Conservation (phyloP, 2,113 vertebrate species). For the Hippolais icterina region DNA sequence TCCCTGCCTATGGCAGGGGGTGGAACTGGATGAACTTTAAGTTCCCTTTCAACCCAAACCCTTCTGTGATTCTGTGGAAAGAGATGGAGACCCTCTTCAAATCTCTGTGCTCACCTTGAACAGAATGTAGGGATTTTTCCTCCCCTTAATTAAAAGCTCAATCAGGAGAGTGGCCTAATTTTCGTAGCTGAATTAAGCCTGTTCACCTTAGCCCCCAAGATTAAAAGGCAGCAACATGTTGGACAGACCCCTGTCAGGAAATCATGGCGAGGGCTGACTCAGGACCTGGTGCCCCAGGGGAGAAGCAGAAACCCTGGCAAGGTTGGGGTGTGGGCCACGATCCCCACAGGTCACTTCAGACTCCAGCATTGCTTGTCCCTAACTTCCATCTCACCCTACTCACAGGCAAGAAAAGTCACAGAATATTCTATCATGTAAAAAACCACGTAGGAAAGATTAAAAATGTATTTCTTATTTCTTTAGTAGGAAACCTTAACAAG, state of each 20-base stretch:
- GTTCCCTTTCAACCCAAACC: background rate
- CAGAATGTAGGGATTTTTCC: background rate
- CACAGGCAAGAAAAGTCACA: background rate
- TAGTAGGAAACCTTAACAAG: background rate
- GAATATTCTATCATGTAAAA: background rate
- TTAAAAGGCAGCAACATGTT: background rate
- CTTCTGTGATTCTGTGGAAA: background rate
- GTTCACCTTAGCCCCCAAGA: background rate
- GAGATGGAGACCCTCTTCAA: background rate
- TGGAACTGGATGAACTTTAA: background rate
- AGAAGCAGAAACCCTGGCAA: background rate
- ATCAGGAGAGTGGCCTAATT: background rate
- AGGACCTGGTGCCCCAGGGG: background rate
- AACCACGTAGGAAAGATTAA: background rate
- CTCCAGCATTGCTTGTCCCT: background rate
- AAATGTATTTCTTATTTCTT: background rate
- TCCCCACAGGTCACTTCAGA: background rate
- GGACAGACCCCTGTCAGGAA: background rate
- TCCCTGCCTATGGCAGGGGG: background rate
- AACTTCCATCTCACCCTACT: background rate
- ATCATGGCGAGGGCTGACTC: too few species aligned
- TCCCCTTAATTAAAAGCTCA: background rate
- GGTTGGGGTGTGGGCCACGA: accelerated
- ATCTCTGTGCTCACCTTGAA: background rate
- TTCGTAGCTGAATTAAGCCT: background rate